Base-by-base conservation (phyloP, 2,113 vertebrate genomes). In the Opisthocomus hoazin region DNA sequence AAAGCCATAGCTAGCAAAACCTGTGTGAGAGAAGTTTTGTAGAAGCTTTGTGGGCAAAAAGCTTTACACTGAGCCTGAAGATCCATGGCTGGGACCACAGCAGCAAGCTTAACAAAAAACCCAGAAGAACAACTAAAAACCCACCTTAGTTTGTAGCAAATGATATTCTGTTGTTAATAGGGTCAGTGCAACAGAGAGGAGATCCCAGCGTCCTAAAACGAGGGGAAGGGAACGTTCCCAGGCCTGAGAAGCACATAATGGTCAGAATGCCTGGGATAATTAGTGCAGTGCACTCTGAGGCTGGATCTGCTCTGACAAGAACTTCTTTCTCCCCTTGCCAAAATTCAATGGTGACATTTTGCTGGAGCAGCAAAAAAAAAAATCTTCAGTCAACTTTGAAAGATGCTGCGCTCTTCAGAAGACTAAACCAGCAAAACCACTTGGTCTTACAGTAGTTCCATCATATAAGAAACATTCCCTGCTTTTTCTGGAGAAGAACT, bases 121-220 rank as follows among this genome's bases (percentile, higher is more conserved):
- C 15, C 54, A 80, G 51, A 74, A 51, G 46, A 78, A 51, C 36
- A 85, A 51, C 32, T 71, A 46, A 16, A 43, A 73, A 43, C 7
- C 32, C 36, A 39, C 82, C 48, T 86, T 54, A 69, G 39, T 65
- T 39, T 78, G 64, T 75, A 79, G 58, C 4, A 0, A 70, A 41
- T 39, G 2, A 15, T 27, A 11, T 5, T 77, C 57, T 81, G 15
- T 85, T 69, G 22, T 77, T 83, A 50, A 71, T 15, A 57, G n/a
- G 41, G 45, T 92, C 77, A 95, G 88, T 84, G 77, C 94, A 91
- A 84, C n/a, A 90, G 56, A 46, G 63, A 63, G 53, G 57, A 93
- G 48, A 78, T 92, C 41, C 74, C 61, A 76, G 63, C 3, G 4
- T 79, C 76, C 60, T 53, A 23, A 53, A 87, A 51, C 0, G 2